phyloP scores from a whole-genome alignment of 2,797 vertebrate species.

The Cirrhinus molitorella region DNA sequence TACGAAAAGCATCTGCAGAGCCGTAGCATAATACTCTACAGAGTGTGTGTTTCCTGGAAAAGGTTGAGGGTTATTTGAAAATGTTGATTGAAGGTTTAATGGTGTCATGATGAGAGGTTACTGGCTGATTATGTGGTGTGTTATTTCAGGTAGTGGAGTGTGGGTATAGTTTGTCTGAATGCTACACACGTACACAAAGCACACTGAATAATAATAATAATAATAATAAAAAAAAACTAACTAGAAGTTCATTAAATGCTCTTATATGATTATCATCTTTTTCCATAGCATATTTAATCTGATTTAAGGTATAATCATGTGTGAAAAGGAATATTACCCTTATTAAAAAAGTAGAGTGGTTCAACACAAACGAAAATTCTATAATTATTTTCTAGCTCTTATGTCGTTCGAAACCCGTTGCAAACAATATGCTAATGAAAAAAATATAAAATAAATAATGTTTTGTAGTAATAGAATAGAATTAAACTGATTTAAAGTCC shows the following conservation, averaged over 20 bases:
- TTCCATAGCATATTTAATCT: slow-evolving; percentile 14
- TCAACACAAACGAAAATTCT: neutral
- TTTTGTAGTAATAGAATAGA: neutral
- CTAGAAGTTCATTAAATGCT: neutral
- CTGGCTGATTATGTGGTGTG: slow-evolving; percentile 26
- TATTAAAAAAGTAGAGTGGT: neutral
- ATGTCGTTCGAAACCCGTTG: neutral
- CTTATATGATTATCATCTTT: neutral
- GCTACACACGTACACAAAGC: neutral
- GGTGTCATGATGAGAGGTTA: slow-evolving; percentile 48
- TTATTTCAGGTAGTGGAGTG: slow-evolving; percentile 4
- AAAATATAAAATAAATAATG: neutral
- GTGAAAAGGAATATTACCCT: neutral
- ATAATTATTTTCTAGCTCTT: neutral
- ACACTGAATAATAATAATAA: neutral
- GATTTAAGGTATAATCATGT: neutral
- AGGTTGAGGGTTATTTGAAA: slow-evolving; percentile 19
- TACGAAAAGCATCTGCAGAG: neutral
- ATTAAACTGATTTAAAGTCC: neutral
- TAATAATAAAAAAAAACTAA: neutral
- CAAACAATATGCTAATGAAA: neutral
- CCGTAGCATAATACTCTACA: slow-evolving; percentile 17
- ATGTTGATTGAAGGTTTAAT: slow-evolving; percentile 47
- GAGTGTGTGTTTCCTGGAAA: slow-evolving; percentile 11
- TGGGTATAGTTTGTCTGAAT: slow-evolving; percentile 25